Percentiles rank a stretch among this genome's conserved stretches.
Conservation (phyloP, 2,797 vertebrate genomes). For the Tangara arthus region DNA sequence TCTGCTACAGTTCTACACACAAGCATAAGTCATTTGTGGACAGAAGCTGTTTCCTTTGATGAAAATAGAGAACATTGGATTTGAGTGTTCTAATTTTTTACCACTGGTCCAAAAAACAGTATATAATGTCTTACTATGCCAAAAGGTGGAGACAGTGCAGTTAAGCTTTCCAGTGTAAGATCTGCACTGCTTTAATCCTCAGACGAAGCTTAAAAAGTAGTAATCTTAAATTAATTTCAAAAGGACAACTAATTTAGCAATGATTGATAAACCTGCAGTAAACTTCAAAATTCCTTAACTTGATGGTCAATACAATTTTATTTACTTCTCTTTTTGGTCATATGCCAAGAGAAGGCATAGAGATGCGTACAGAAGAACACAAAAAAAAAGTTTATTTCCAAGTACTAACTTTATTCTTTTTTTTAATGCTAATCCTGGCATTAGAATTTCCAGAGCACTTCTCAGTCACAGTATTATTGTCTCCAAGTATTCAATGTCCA, state of each 20-base stretch:
- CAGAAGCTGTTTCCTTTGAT: not conserved
- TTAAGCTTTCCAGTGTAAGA: not conserved
- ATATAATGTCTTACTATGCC: not conserved
- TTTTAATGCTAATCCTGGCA: not conserved
- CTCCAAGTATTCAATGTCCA: not conserved
- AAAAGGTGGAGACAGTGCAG: not conserved
- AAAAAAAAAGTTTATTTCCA: not conserved
- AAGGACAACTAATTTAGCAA: not conserved
- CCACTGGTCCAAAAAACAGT: not conserved
- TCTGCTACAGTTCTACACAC: not conserved
- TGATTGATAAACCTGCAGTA: not conserved
- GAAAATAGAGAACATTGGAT: not conserved
- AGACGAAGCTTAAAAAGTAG: not conserved
- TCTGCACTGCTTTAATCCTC: not conserved
- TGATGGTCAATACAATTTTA: not conserved
- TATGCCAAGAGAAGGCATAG: not conserved
- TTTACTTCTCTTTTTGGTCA: not conserved
- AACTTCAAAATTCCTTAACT: not conserved
- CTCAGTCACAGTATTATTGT: not conserved
- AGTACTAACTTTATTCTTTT: not conserved
- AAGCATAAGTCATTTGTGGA: not conserved
- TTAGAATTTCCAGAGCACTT: slow-evolving; percentile 2
- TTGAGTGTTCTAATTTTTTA: not conserved
- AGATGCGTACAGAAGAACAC: not conserved
- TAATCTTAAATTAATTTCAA: slow-evolving; percentile 1